Evolutionary conservation across 2,797 vertebrate species (phyloP).

Genomic region (Crenuchus spilurus): DNA sequence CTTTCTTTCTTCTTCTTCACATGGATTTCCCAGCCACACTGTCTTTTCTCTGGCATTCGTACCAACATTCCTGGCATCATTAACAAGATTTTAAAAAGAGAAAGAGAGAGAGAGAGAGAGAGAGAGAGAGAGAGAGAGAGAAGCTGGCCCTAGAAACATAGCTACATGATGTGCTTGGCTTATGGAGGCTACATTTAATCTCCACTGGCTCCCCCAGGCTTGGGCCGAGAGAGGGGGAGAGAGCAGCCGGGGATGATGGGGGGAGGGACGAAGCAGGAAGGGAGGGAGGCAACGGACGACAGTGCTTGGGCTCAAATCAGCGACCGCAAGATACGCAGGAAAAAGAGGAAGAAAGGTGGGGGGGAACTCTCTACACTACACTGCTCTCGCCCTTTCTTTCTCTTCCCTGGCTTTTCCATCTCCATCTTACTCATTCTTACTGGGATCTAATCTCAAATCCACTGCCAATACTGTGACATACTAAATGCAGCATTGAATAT

Average conservation of each 20-base stretch:
- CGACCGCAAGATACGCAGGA: conserved; percentile 69
- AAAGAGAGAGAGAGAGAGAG: conserved; percentile 42
- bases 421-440: conserved; percentile 13
- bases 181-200: conserved; percentile 96
- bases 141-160: conserved; percentile 79
- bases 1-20: background rate
- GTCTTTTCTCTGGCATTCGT: conserved; percentile 34
- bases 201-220: conserved; percentile 91
- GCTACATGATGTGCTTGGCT: conserved; percentile 91
- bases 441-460: conserved; percentile 63
- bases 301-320: conserved; percentile 84
- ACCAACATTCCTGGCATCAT: conserved; percentile 57
- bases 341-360: conserved; percentile 66
- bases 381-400: conserved; percentile 85
- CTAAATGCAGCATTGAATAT: background rate
- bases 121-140: conserved; percentile 49
- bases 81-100: conserved; percentile 61
- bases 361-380: conserved; percentile 82
- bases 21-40: conserved; percentile 26
- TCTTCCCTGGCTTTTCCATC: conserved; percentile 38
- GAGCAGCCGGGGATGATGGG: conserved; percentile 67
- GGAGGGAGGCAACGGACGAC: conserved; percentile 88
- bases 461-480: conserved; percentile 61
- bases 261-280: conserved; percentile 71
- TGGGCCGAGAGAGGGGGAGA: conserved; percentile 77